Conservation (phyloP, 1,140 invertebrate genomes). For the Orius laevigatus region DNA sequence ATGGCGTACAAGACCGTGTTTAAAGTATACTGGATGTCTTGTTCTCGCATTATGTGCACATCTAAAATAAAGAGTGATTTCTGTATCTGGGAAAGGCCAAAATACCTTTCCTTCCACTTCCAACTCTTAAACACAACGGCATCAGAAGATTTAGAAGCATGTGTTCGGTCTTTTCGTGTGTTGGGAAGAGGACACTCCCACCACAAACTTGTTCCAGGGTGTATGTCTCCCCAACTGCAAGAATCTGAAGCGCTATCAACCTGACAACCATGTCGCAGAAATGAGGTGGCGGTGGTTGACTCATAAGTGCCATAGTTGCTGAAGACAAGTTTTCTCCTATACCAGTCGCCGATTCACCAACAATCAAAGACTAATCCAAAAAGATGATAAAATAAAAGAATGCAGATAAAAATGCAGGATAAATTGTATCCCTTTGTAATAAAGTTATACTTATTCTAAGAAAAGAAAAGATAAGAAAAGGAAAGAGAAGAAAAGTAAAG, state of each 20-base stretch:
- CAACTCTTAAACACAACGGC: conserved; percentile 85
- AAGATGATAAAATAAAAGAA: conserved; percentile 19
- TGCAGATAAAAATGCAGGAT: no score
- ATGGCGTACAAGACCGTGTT: conserved; percentile 79
- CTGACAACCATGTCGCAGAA: conserved; percentile 94
- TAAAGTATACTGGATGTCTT: conserved; percentile 80
- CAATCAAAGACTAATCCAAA: conserved; percentile 44
- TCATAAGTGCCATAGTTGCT: conserved; percentile 61
- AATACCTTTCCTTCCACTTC: conserved; percentile 74
- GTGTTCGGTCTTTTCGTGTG: conserved; percentile 81
- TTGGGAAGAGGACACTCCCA: conserved; percentile 68
- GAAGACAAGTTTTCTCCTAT: conserved; percentile 47
- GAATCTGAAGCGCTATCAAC: conserved; percentile 83
- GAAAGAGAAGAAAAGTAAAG: conserved; percentile 3
- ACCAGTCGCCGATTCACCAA: conserved; percentile 46
- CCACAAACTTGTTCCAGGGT: conserved; percentile 86
- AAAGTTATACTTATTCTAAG: neutral
- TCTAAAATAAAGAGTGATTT: conserved; percentile 39
- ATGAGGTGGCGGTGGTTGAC: conserved; percentile 73
- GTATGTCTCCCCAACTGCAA: conserved; percentile 77
- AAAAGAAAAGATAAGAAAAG: conserved; percentile 2
- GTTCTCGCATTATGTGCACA: conserved; percentile 68
- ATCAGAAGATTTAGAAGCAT: conserved; percentile 91
- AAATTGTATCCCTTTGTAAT: no score
- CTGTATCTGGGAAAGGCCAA: neutral